Conservation (phyloP, 53 echinoderm and acorn worm genomes). For the Antedon mediterranea region DNA sequence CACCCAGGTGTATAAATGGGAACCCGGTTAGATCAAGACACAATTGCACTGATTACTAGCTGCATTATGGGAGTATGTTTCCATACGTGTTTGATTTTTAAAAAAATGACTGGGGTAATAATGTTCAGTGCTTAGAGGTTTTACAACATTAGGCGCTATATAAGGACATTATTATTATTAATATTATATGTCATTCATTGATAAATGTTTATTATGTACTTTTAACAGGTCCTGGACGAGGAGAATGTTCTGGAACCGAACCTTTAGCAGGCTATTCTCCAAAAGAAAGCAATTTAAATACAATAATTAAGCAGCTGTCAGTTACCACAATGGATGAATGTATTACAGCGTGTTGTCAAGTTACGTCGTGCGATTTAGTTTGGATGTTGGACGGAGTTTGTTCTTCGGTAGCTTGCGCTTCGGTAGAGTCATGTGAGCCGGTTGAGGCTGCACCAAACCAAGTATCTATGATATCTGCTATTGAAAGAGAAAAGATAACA, state of each 20-base stretch:
- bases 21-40: no score
- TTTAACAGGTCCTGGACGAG: not conserved
- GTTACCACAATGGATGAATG: conserved; percentile 9
- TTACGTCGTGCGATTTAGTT: conserved; percentile 12
- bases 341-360: conserved; percentile 6
- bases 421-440: conserved; percentile 1
- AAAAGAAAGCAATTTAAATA: not conserved
- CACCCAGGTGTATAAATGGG: no score
- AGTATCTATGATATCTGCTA: not conserved
- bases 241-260: not conserved
- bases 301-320: not conserved
- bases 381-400: conserved; percentile 16
- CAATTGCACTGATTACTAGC: no score
- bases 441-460: not conserved
- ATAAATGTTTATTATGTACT: not conserved
- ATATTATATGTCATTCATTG: no score
- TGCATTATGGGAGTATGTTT: no score
- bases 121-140: no score
- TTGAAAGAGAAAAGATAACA: not conserved
- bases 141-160: no score
- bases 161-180: no score
- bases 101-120: no score
- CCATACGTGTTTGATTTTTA: no score
- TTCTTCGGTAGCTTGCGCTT: conserved; percentile 14
- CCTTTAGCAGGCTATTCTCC: not conserved